phyloP scores from a whole-genome alignment of 2,888 invertebrate species.

The Leptura quadrifasciata region DNA sequence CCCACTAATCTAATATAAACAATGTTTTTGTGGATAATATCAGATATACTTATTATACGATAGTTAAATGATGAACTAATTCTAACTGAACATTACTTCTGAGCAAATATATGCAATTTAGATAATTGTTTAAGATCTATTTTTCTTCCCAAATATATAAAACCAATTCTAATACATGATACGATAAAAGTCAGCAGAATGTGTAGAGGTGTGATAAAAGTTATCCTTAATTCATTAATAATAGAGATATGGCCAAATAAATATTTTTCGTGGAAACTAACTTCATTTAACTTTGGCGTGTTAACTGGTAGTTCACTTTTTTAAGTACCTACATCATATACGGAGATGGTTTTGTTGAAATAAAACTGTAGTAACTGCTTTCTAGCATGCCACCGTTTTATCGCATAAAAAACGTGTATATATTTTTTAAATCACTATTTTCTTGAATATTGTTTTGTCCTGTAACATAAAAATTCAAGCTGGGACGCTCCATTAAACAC shows the following conservation, averaged over 20 bases:
- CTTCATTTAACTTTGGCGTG: constrained; percentile 15
- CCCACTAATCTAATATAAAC: too few relatives aligned
- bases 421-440: background rate
- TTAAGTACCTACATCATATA: background rate
- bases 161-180: too few relatives aligned
- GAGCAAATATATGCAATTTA: too few relatives aligned
- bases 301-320: constrained; percentile 8
- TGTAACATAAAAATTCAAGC: background rate
- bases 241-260: background rate
- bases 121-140: too few relatives aligned
- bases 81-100: too few relatives aligned
- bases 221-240: background rate
- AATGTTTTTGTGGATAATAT: too few relatives aligned
- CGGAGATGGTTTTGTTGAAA: background rate
- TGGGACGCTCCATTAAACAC: background rate
- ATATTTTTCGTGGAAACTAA: background rate
- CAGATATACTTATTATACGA: too few relatives aligned
- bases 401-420: background rate
- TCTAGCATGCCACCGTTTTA: background rate
- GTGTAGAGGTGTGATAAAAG: too few relatives aligned
- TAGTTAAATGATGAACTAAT: too few relatives aligned
- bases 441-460: background rate
- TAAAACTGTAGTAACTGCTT: background rate
- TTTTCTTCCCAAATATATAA: too few relatives aligned
- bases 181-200: too few relatives aligned